These are phyloP conservation scores for Psittacula cyanocephala DNA, from an alignment of 2,113 vertebrate species.

Conservation along the genomic window DNA sequence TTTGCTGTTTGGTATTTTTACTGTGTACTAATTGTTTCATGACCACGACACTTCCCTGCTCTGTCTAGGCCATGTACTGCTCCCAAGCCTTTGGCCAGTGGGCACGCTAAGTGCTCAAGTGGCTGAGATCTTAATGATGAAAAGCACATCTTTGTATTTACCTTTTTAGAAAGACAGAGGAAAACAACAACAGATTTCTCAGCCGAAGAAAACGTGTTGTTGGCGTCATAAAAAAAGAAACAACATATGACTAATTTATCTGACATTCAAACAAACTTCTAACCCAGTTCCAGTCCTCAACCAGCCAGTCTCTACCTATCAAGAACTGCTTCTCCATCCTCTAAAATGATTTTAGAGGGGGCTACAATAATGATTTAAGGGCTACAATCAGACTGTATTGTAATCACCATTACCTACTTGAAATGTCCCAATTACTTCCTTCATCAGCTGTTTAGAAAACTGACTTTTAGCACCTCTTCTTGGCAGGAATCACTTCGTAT, in stretches of 20 bases:
- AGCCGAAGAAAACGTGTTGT: background rate
- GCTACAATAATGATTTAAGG: background rate
- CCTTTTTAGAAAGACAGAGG: background rate
- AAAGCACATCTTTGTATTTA: background rate
- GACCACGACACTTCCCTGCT: background rate
- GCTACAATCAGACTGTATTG: background rate
- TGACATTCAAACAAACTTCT: background rate
- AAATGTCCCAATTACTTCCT: background rate
- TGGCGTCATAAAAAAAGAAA: background rate
- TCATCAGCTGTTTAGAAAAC: background rate
- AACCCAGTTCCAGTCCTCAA: background rate
- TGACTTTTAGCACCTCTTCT: background rate
- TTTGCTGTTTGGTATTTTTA: background rate
- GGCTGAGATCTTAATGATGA: background rate
- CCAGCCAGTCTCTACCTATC: background rate
- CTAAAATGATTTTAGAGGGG: background rate
- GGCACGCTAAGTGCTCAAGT: background rate
- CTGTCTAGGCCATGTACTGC: background rate
- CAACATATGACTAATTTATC: background rate
- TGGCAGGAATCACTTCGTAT: background rate
- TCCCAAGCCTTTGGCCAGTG: background rate
- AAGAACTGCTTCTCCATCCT: background rate
- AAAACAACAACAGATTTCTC: background rate
- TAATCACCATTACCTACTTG: background rate
- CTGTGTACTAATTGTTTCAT: background rate